These are phyloP conservation scores for Amphiprion ocellaris DNA, from an alignment of 2,113 vertebrate genomes.

Conservation along the genomic window DNA sequence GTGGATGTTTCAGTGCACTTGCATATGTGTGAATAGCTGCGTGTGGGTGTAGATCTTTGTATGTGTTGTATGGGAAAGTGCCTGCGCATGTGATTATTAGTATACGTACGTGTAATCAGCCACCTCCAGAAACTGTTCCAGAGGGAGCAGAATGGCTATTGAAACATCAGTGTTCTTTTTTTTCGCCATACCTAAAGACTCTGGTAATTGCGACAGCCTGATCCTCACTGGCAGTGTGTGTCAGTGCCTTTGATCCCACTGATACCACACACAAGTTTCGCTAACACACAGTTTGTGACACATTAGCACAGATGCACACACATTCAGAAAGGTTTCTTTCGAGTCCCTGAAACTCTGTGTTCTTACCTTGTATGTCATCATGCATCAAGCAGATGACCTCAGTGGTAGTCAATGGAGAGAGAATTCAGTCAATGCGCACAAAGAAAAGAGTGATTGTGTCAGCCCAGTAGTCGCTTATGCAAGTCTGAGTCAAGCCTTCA, in stretches of 20 bases:
- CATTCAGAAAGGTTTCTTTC: conserved; percentile 4
- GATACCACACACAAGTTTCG: conserved; percentile 23
- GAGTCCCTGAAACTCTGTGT: conserved; percentile 18
- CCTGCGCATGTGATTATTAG: conserved; percentile 38
- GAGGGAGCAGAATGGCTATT: conserved; percentile 41
- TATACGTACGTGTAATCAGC: conserved; percentile 51
- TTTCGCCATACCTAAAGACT: conserved; percentile 33
- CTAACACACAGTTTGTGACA: conserved; percentile 36
- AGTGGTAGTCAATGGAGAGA: conserved; percentile 6
- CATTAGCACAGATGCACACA: conserved; percentile 24
- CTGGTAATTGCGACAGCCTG: conserved; percentile 61
- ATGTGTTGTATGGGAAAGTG: conserved; percentile 38
- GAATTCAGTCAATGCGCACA: conserved; percentile 13
- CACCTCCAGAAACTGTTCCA: conserved; percentile 55
- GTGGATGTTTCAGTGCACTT: conserved; percentile 58
- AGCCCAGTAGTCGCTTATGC: conserved; percentile 2
- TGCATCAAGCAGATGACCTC: conserved; percentile 50
- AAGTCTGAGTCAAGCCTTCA: conserved; percentile 6
- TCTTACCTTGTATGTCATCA: conserved; percentile 54
- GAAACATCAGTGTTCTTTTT: conserved; percentile 34
- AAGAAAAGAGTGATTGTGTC: conserved; percentile 21
- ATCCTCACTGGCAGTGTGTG: conserved; percentile 54
- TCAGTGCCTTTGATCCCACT: conserved; percentile 63
- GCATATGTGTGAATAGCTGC: conserved; percentile 53
- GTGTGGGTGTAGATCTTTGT: conserved; percentile 57